phyloP scores from a whole-genome alignment of 1,140 invertebrate genomes.

The Halictus rubicundus region DNA sequence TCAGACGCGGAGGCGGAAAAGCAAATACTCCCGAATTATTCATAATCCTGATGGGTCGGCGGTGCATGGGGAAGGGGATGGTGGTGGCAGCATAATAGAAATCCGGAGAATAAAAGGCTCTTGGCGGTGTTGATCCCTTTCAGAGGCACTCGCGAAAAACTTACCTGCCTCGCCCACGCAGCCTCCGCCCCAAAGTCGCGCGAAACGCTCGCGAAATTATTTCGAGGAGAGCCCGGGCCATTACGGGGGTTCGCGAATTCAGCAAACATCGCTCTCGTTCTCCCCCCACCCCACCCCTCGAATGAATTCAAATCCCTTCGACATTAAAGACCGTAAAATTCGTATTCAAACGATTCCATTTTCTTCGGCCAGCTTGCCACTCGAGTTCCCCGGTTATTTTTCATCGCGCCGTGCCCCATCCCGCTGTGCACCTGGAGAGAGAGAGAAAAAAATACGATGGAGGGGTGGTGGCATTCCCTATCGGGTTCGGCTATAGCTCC shows the following conservation, averaged over 20 bases:
- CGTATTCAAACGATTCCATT: slow-evolving; percentile 24
- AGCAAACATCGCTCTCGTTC: not conserved
- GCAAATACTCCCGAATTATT: slow-evolving; percentile 66
- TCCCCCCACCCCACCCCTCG: not conserved
- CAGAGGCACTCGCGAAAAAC: slow-evolving; percentile 10
- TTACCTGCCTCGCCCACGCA: not conserved
- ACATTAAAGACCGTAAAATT: slow-evolving; percentile 32
- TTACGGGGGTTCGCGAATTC: slow-evolving; percentile 1
- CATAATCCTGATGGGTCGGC: slow-evolving; percentile 55
- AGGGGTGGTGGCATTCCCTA: too few relatives aligned
- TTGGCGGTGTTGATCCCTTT: slow-evolving; percentile 42
- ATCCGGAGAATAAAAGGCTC: slow-evolving; percentile 56
- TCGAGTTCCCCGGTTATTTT: slow-evolving; percentile 15
- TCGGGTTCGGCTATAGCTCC: not conserved
- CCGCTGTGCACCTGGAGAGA: too few relatives aligned
- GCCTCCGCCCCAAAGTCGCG: not conserved
- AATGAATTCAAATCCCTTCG: slow-evolving; percentile 20
- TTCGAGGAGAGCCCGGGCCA: slow-evolving; percentile 10
- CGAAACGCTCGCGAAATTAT: slow-evolving; percentile 20
- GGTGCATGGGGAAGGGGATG: not conserved
- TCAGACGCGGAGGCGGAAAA: slow-evolving; percentile 50
- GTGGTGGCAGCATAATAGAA: slow-evolving; percentile 41
- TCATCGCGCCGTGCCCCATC: not conserved
- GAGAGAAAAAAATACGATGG: not conserved
- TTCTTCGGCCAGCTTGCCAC: slow-evolving; percentile 1